Percentiles rank a stretch among this genome's conserved stretches.
Conservation (phyloP, 2,888 invertebrate genomes). For the Tipula confusa region DNA sequence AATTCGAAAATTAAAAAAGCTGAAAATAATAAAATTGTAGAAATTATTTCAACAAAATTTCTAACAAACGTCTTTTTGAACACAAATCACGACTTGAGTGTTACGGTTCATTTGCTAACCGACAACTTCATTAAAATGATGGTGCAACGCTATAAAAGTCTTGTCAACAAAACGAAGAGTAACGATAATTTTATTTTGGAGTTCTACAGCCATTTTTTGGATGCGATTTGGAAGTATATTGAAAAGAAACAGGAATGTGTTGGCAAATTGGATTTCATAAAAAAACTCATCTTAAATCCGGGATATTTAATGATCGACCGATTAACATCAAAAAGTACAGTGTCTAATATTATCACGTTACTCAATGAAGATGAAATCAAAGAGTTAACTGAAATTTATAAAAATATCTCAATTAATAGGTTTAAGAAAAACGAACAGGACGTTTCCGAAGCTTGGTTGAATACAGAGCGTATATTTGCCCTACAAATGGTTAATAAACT, state of each 20-base stretch:
- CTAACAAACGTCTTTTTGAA: slow-evolving; percentile 55
- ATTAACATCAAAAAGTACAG: slow-evolving; percentile 60
- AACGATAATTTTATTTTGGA: slow-evolving; percentile 57
- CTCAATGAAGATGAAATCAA: slow-evolving; percentile 59
- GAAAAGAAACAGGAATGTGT: slow-evolving; percentile 53
- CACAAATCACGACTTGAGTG: slow-evolving; percentile 50
- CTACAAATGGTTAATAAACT: slow-evolving; percentile 55
- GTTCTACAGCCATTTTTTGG: slow-evolving; percentile 47
- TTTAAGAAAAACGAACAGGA: slow-evolving; percentile 50
- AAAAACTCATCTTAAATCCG: slow-evolving; percentile 62
- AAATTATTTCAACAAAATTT: slow-evolving; percentile 58
- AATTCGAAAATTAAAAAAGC: slow-evolving; percentile 43
- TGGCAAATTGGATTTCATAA: slow-evolving; percentile 57
- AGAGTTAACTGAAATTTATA: slow-evolving; percentile 59
- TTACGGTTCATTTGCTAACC: slow-evolving; percentile 57
- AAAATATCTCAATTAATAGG: slow-evolving; percentile 57
- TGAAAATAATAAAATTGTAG: slow-evolving; percentile 57
- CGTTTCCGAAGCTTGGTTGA: slow-evolving; percentile 57
- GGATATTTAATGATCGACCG: slow-evolving; percentile 72
- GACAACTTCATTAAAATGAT: slow-evolving; percentile 62
- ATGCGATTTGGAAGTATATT: slow-evolving; percentile 55
- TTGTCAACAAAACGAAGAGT: slow-evolving; percentile 51
- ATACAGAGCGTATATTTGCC: slow-evolving; percentile 64
- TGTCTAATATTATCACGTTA: slow-evolving; percentile 60
- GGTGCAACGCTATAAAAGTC: slow-evolving; percentile 59